Base-by-base conservation (phyloP, 2,888 invertebrate genomes). In the Leucophora obtusa region DNA sequence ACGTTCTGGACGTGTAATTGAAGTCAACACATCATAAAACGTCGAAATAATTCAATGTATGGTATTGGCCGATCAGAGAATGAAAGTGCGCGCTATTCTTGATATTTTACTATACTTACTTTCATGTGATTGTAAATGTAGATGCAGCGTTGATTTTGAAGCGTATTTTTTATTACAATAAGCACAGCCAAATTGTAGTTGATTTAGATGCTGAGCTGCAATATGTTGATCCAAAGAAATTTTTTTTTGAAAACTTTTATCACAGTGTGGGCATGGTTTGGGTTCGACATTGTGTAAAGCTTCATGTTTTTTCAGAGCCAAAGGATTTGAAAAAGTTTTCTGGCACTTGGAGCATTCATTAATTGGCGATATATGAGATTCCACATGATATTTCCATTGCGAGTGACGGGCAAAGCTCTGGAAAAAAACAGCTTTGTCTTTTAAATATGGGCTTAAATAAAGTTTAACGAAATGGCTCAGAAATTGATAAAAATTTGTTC, bases 301-400 rank as follows among this genome's bases (percentile, higher is more conserved):
- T 89, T 93, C 92, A 85, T 96, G 96, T 54, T 95, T 91, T 82
- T 93, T 93, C 47, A 96, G 90, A 87, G 95, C 94, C 53, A 93
- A 93, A 87, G 92, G 92, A 83, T 94, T 94, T 43, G 92, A 92
- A 88, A 95, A 96, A 33, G 92, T 91, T 86, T 94, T 94, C 1
- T 92, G 91, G 84, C 96, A 96, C 0, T 75, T 35, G 4, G 59
- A 69, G 35, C 89, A 89, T 7, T 73, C 43, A 38, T 85, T 84
- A 4, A 78, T 75, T 0, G 79, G 82, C 7, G 78, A 68, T 14
- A 69, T 54, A 84, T 96, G 95, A 21, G 92, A 93, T 15, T 93
- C 91, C 87, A 93, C 91, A 84, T 96, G 96, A 83, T 95, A 94
- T 85, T 94, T 93, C 83, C 93, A 93, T 87, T 96, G 96, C 0